phyloP scores from a whole-genome alignment of 2,113 vertebrate species.

The Silurus glanis region DNA sequence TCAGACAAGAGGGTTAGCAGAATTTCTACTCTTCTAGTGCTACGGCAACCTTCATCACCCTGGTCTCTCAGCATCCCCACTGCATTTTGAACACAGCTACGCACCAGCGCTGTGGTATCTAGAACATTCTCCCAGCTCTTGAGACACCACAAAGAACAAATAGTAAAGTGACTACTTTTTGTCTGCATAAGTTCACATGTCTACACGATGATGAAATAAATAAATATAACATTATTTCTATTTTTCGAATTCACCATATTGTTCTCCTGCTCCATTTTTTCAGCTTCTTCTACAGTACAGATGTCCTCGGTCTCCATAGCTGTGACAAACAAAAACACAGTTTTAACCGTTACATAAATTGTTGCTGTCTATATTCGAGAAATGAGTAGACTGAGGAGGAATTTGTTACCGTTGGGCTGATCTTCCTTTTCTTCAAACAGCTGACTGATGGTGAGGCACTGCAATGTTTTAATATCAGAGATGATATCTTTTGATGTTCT shows the following conservation, averaged over 20 bases:
- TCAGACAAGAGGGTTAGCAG: slow-evolving; percentile 81
- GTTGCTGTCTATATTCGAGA: neutral
- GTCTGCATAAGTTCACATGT: neutral
- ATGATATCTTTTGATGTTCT: slow-evolving; percentile 81
- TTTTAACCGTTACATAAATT: neutral
- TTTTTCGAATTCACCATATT: slow-evolving; percentile 59
- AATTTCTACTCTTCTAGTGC: slow-evolving; percentile 79
- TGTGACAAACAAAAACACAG: slow-evolving; percentile 41
- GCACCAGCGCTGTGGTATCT: slow-evolving; percentile 83
- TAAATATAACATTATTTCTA: neutral
- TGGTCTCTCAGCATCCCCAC: slow-evolving; percentile 86
- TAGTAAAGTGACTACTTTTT: neutral
- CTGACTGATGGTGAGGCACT: slow-evolving; percentile 84
- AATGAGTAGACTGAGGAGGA: neutral
- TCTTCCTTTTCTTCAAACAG: slow-evolving; percentile 73
- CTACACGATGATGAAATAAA: neutral
- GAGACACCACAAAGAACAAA: neutral
- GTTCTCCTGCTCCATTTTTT: slow-evolving; percentile 49
- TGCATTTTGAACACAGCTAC: slow-evolving; percentile 88
- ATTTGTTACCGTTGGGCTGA: slow-evolving; percentile 61
- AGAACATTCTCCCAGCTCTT: slow-evolving; percentile 65
- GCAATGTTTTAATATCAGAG: slow-evolving; percentile 83
- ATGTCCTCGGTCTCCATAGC: slow-evolving; percentile 70
- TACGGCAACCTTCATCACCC: slow-evolving; percentile 67
- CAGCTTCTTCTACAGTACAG: slow-evolving; percentile 52